These are phyloP conservation scores for Oreochromis aureus DNA, from an alignment of 2,113 vertebrate species.

Conservation along the genomic window DNA sequence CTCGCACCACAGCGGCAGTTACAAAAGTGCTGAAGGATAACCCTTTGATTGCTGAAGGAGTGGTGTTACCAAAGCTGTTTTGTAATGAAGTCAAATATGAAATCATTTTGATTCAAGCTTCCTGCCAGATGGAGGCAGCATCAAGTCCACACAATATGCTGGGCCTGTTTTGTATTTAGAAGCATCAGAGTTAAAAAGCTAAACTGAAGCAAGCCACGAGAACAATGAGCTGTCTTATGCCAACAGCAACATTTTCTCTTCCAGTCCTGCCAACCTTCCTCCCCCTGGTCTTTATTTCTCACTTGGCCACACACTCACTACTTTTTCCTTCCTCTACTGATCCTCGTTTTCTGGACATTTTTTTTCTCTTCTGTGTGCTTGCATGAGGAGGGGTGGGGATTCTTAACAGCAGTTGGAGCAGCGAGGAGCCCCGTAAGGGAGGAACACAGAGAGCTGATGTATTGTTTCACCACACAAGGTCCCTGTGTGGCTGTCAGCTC, in stretches of 20 bases:
- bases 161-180: constrained; percentile 6
- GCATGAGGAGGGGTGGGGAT: background rate
- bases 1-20: constrained; percentile 25
- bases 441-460: constrained; percentile 38
- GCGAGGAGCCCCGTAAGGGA: constrained; percentile 17
- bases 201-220: constrained; percentile 36
- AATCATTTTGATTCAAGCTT: background rate
- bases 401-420: constrained; percentile 32
- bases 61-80: background rate
- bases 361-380: background rate
- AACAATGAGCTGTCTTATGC: constrained; percentile 66
- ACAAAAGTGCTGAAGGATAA: constrained; percentile 20
- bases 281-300: constrained; percentile 36
- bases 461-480: constrained; percentile 49
- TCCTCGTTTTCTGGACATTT: background rate
- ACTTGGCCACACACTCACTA: constrained; percentile 18
- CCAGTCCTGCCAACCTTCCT: constrained; percentile 38
- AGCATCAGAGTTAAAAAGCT: constrained; percentile 47
- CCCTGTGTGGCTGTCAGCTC: constrained; percentile 53
- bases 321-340: constrained; percentile 47
- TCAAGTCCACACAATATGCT: background rate
- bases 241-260: constrained; percentile 64
- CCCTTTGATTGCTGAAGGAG: constrained; percentile 36
- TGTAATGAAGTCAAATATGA: background rate
- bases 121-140: background rate